Percentiles rank a stretch among this genome's conserved stretches.
phyloP scores from a whole-genome alignment of 2,113 vertebrate species.

The Nothocercus julius region DNA sequence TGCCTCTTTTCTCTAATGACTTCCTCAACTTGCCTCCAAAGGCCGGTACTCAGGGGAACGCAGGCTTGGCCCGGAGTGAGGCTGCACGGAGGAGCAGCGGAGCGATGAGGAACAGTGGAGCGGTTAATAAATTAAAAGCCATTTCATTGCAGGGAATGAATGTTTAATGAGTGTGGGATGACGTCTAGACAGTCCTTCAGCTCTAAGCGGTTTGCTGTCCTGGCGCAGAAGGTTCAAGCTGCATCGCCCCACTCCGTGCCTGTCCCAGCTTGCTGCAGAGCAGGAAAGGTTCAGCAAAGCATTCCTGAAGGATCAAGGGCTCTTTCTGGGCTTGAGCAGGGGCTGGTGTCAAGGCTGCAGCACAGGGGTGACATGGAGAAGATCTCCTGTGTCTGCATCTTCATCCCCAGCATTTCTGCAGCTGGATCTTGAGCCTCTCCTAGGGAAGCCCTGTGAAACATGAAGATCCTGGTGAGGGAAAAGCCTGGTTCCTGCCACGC shows the following conservation, averaged over 20 bases:
- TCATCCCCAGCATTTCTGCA: neutral
- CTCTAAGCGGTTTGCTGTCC: neutral
- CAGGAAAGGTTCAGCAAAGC: neutral
- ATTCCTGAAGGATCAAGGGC: neutral
- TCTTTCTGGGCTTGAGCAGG: fast-evolving
- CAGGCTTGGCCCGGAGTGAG: neutral
- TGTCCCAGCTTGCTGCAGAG: neutral
- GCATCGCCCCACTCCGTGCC: neutral
- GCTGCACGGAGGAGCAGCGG: fast-evolving
- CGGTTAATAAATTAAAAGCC: conserved; percentile 54
- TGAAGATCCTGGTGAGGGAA: neutral
- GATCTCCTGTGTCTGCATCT: neutral
- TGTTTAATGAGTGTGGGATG: conserved; percentile 66
- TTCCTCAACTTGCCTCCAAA: neutral
- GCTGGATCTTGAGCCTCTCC: conserved; percentile 6
- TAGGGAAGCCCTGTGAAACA: conserved; percentile 21
- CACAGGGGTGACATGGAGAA: neutral
- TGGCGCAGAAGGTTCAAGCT: neutral
- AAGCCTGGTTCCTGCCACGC: neutral
- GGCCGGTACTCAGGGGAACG: fast-evolving
- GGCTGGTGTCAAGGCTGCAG: neutral
- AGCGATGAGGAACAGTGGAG: neutral
- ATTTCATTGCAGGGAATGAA: conserved; percentile 68
- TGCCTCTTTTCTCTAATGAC: neutral
- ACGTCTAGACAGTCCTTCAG: conserved; percentile 23